Evolutionary conservation across 1,140 invertebrate genomes (phyloP).

Genomic region (Danaus plexippus): DNA sequence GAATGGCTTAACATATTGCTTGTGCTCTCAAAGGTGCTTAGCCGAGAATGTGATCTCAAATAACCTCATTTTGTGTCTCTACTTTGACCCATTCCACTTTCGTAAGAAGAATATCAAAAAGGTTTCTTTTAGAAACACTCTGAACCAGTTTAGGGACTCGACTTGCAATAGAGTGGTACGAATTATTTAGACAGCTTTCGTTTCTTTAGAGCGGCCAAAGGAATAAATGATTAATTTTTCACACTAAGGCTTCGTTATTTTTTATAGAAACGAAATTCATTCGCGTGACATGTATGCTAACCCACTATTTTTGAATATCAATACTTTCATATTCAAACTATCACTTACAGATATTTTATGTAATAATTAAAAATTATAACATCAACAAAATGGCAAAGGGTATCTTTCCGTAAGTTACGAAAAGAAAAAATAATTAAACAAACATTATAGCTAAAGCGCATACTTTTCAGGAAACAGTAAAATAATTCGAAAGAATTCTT

Average conservation of each 20-base stretch:
- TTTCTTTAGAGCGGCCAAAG: slow-evolving; percentile 16
- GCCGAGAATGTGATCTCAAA: slow-evolving; percentile 18
- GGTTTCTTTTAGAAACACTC: slow-evolving; percentile 36
- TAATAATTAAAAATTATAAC: too few species aligned
- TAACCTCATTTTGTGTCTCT: slow-evolving; percentile 17
- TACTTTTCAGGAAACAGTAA: too few species aligned
- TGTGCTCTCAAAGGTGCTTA: slow-evolving; percentile 15
- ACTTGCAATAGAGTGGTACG: slow-evolving; percentile 36
- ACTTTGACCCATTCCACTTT: slow-evolving; percentile 24
- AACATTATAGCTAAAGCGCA: too few species aligned
- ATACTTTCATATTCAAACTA: too few species aligned
- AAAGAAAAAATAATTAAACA: too few species aligned
- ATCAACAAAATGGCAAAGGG: too few species aligned
- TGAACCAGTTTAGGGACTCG: slow-evolving; percentile 19
- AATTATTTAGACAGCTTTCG: slow-evolving; percentile 28
- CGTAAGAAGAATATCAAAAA: slow-evolving; percentile 30
- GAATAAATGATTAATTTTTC: slow-evolving; percentile 30
- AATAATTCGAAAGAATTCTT: too few species aligned
- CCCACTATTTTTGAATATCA: too few species aligned
- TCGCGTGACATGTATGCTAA: too few species aligned
- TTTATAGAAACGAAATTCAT: slow-evolving; percentile 10
- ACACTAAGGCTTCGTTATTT: slow-evolving; percentile 18
- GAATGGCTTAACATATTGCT: too few species aligned
- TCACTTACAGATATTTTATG: too few species aligned
- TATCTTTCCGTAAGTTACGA: too few species aligned